A percentile compares a stretch with the other conserved stretches of the same genome.
phyloP scores from a whole-genome alignment of 2,888 invertebrate species.

The Trichogramma dendrolimi region DNA sequence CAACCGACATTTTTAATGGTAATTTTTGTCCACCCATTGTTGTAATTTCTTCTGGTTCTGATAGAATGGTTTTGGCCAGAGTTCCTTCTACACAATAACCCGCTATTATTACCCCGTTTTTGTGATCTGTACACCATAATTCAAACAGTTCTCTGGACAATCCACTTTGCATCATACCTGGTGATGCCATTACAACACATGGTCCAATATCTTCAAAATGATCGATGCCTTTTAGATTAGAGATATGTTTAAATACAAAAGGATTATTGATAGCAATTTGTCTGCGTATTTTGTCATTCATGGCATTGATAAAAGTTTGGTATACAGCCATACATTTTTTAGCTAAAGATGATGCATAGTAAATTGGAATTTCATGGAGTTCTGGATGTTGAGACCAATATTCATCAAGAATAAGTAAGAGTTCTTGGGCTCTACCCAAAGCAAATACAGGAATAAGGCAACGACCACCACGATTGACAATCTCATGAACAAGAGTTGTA shows the following conservation, averaged over 20 bases:
- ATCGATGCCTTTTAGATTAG: slow-evolving; percentile 94
- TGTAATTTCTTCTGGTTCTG: slow-evolving; percentile 96
- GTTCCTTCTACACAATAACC: slow-evolving; percentile 92
- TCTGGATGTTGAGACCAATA: slow-evolving; percentile 97
- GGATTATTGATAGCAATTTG: slow-evolving; percentile 98
- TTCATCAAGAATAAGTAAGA: slow-evolving; percentile 89
- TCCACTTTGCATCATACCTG: slow-evolving; percentile 99
- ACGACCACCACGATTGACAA: slow-evolving; percentile 93
- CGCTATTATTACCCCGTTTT: slow-evolving; percentile 97
- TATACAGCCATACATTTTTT: slow-evolving; percentile 99
- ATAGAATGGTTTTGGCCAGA: slow-evolving; percentile 86
- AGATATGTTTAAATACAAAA: slow-evolving; percentile 97
- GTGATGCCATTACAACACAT: slow-evolving; percentile 99
- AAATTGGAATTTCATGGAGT: slow-evolving; percentile 96
- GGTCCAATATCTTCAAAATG: slow-evolving; percentile 99
- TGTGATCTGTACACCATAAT: slow-evolving; percentile 96
- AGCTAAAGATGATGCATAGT: slow-evolving; percentile 97
- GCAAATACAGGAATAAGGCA: slow-evolving; percentile 99
- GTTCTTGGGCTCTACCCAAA: slow-evolving; percentile 92
- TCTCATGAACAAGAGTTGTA: slow-evolving; percentile 89
- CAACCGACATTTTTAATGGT: slow-evolving; percentile 94
- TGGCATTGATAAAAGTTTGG: slow-evolving; percentile 98
- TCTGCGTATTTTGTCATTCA: slow-evolving; percentile 95
- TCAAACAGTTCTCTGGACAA: slow-evolving; percentile 96
- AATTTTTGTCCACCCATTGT: slow-evolving; percentile 94